phyloP scores from a whole-genome alignment of 1,140 invertebrate species.

The Glomeris maerens region DNA sequence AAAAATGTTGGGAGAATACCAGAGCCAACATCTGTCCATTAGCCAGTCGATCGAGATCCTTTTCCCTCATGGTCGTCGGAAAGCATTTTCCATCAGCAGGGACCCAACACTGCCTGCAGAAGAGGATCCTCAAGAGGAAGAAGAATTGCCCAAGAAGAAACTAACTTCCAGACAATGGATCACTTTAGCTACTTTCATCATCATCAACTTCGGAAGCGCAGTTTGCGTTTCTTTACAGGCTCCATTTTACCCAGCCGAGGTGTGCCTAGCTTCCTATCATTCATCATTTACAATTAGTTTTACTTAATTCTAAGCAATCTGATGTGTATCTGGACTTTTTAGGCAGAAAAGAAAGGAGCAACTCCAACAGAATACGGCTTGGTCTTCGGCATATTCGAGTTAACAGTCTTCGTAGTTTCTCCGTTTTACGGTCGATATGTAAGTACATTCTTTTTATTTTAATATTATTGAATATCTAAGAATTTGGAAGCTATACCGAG shows the following conservation, averaged over 20 bases:
- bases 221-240: conserved; percentile 5
- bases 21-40: conserved; percentile 3
- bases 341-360: conserved; percentile 27
- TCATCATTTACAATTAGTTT: not conserved
- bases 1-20: conserved; percentile 5
- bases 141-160: not conserved
- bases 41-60: conserved; percentile 4
- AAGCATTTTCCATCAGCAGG: not conserved
- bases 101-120: not conserved
- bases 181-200: not conserved
- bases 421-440: conserved; percentile 30
- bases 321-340: conserved; percentile 1
- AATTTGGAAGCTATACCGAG: no score
- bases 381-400: conserved; percentile 28
- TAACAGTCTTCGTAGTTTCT: conserved; percentile 26
- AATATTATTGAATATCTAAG: no score
- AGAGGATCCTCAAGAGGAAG: not conserved
- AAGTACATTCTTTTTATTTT: conserved; percentile 18
- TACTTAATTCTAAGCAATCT: not conserved
- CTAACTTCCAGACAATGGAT: not conserved
- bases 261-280: not conserved
- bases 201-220: not conserved
- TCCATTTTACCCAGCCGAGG: conserved; percentile 4
- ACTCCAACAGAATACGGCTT: conserved; percentile 25
- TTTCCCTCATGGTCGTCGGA: not conserved